Evolutionary conservation across 2,888 invertebrate genomes (phyloP), one percentile per base, ranked within the genome.

Genomic region (Hymenopus coronatus): DNA sequence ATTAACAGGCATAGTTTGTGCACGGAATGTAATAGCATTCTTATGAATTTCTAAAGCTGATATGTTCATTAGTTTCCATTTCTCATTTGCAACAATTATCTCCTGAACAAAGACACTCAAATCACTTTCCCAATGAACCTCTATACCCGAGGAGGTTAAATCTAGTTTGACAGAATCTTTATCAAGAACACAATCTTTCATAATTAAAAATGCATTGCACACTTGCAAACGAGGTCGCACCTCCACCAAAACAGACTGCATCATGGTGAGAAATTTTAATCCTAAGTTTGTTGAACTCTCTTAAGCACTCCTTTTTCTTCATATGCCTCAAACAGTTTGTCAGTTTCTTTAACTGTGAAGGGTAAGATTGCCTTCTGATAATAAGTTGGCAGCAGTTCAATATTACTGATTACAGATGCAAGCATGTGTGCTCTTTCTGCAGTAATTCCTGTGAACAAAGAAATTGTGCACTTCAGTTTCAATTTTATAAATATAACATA

Each of bases 351-450:
- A 27, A 98, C 94, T 40, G 96, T 95, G 94, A 97, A 99, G 0
- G 97, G 96, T 90, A 99, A 92, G 0, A 97, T 96, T 0, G 96
- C 96, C 92, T 95, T 96, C 92, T 97, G 94, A 93, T 99, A 99
- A 93, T 98, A 99, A 92, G 97, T 95, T 1, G 96, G 93, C 92
- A 96, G 94, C 91, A 98, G 93, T 94, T 98, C 96, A 91, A 99
- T 95, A 92, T 99, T 99, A 92, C 96, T 96, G 88, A 99, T 99
- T 88, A 99, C 98, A 12, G 97, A 97, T 85, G 97, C 95, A 20
- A 99, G 94, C 89, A 99, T 94, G 93, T 99, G 98, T 0, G 98
- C 96, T 92, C 96, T 96, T 92, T 98, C 98, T 25, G 96, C 96
- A 93, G 96, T 95, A 91, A 97, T 97, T 54, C 98, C 97, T 93